phyloP scores from a whole-genome alignment of 1,140 invertebrate genomes.

The Pogonomyrmex californicus region DNA sequence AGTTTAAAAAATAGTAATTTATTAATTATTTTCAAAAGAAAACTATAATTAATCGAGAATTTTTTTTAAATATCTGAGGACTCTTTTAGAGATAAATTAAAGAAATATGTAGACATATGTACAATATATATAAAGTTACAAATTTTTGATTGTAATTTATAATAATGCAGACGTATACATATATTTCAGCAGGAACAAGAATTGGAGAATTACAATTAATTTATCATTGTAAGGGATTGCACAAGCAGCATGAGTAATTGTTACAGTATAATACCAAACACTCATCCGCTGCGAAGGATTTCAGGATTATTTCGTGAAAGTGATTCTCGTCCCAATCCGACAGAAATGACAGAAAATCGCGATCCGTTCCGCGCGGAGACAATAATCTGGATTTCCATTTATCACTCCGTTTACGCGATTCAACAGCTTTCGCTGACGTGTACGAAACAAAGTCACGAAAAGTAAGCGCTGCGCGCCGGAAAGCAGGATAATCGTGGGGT shows the following conservation, averaged over 20 bases:
- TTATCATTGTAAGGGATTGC: not conserved
- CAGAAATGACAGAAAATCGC: slow-evolving; percentile 76
- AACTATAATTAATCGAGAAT: not conserved
- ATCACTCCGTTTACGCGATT: slow-evolving; percentile 65
- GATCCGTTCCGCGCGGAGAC: slow-evolving; percentile 27
- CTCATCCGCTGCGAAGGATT: not conserved
- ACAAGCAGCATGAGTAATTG: slow-evolving; percentile 10
- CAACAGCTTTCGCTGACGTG: slow-evolving; percentile 69
- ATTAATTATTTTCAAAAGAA: not conserved
- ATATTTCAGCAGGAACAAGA: not conserved
- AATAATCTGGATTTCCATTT: slow-evolving; percentile 66
- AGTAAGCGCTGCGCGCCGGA: slow-evolving; percentile 55
- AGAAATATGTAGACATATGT: not conserved
- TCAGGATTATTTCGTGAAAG: slow-evolving; percentile 33
- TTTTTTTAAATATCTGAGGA: not conserved
- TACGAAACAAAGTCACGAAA: slow-evolving; percentile 58
- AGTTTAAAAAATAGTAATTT: not conserved
- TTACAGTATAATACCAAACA: not conserved
- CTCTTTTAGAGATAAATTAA: not conserved
- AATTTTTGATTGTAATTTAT: slow-evolving; percentile 3
- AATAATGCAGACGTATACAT: not conserved
- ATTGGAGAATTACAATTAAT: slow-evolving; percentile 2
- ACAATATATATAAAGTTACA: not conserved
- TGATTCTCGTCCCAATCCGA: slow-evolving; percentile 48
- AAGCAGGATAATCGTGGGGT: slow-evolving; percentile 67